Base-by-base conservation (phyloP, 2,113 vertebrate species). In the Zosterops lateralis region DNA sequence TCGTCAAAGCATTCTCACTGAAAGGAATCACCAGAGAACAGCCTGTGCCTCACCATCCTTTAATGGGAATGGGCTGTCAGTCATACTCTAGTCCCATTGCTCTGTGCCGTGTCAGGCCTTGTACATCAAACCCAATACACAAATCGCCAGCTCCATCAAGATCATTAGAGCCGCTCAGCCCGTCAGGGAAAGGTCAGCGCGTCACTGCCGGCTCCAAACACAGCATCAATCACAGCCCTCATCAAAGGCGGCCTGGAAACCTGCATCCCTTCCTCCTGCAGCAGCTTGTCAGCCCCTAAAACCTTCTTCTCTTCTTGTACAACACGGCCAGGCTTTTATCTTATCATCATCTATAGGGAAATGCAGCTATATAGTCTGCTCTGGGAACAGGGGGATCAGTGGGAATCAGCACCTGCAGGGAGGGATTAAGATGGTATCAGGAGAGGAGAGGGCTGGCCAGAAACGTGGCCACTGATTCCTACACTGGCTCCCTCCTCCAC, bases 201-300 rank as follows among this genome's bases (percentile, higher is more conserved):
- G 7, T 81, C 29, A 51, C 93, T 88, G 87, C 83, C 84, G 34
- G 84, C 81, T 89, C 88, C 70, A 58, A 84, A 56, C 18, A 66
- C 36, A 45, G 95, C 84, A 97, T 98, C 97, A 97, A 97, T 97
- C 96, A 97, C 94, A 88, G 87, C 83, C 92, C 93, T 89, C 97
- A 95, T 96, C 96, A 97, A 95, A 97, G 90, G 89, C 18, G 10
- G 89, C 44, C 94, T 95, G 92, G 87, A 88, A 95, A 95, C 66
- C 90, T 1, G 14, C 82, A 72, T 24, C 75, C 86, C 92, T 93
- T 92, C 73, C 61, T 84, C 44, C 11, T 66, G 75, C 45, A 87
- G 75, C 42, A 82, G 89, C 62, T 15, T 66, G 61, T 66, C 88
- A 71, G 6, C 79, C 77, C 50, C 42, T 28, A 50, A 91, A 91